Evolutionary conservation across 2,113 vertebrate species (phyloP), one percentile per base, ranked within the genome.

Genomic region (Brachyhypopomus gauderio): DNA sequence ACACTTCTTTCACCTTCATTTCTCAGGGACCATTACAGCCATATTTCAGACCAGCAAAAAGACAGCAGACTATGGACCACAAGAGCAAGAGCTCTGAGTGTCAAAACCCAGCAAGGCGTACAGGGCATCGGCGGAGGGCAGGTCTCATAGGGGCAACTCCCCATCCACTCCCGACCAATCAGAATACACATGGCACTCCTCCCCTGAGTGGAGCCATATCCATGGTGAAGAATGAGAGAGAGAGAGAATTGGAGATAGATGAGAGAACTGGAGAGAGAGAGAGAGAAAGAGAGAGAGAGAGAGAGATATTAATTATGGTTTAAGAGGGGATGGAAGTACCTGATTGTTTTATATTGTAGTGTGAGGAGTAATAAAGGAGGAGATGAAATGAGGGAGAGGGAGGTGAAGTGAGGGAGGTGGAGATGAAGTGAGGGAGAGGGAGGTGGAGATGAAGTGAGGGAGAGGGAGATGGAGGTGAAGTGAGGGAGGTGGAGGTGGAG

Each of bases 101-200:
- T 66, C 25, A 62, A 63, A 75, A 3, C 27, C 17, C 14, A 71
- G 58, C 55, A 78, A 52, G 45, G 75, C 36, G 14, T 52, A 34
- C 34, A 59, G 27, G 5, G 25, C 17, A 23, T 48, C 20, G 55
- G 72, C 34, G 59, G 25, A 79, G 41, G 25, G 1, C 11, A 70
- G 36, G 72, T 69, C 80, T 62, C 59, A 20, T 19, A 64, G 72
- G 79, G 30, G 55, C 48, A 69, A 69, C 36, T 60, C 55, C 55
- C 75, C 8, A 27, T 78, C 19, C 45, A 2, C 67, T 63, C 34
- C 23, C 20, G 62, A 58, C 81, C 81, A 82, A 63, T 82, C 81
- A 82, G 67, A 82, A 63, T 38, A 19, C 63, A 34, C 25, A 2
- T 27, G 14, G 17, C 52, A 30, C n/a, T 62, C 48, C 34, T 66